phyloP scores from a whole-genome alignment of 2,888 invertebrate species.

The Aproaerema taeniolella region DNA sequence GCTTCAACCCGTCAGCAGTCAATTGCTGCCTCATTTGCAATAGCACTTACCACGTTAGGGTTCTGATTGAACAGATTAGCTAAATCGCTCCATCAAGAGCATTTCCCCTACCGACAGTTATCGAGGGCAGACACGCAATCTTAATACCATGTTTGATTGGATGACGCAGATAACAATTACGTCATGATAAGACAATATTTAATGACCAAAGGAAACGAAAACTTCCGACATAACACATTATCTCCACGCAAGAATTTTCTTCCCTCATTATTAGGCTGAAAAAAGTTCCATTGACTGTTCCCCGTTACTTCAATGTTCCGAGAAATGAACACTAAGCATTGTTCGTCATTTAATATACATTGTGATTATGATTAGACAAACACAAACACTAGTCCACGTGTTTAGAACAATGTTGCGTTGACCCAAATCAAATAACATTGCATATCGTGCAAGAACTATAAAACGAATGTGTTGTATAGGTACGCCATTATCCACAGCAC shows the following conservation, averaged over 20 bases:
- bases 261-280: too few species aligned
- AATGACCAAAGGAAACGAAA: neutral
- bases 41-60: constrained; percentile 18
- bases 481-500: too few species aligned
- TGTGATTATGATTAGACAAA: too few species aligned
- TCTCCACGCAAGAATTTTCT: neutral
- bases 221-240: neutral
- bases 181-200: neutral
- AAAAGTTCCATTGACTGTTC: too few species aligned
- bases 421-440: constrained; percentile 11
- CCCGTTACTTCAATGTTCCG: too few species aligned
- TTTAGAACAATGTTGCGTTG: constrained; percentile 9
- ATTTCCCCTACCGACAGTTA: constrained; percentile 2
- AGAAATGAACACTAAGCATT: too few species aligned
- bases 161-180: constrained; percentile 7
- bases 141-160: constrained; percentile 7
- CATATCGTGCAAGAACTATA: constrained; percentile 15
- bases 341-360: too few species aligned
- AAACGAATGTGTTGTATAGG: neutral
- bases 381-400: too few species aligned
- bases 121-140: constrained; percentile 8
- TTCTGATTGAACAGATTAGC: constrained; percentile 15
- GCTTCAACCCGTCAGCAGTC: too few species aligned
- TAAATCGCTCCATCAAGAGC: constrained; percentile 13
- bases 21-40: too few species aligned